A percentile compares a stretch with the other conserved stretches of the same genome.
Evolutionary conservation across 2,797 vertebrate species (phyloP).

Genomic region (Schizopygopsis pylzovi): DNA sequence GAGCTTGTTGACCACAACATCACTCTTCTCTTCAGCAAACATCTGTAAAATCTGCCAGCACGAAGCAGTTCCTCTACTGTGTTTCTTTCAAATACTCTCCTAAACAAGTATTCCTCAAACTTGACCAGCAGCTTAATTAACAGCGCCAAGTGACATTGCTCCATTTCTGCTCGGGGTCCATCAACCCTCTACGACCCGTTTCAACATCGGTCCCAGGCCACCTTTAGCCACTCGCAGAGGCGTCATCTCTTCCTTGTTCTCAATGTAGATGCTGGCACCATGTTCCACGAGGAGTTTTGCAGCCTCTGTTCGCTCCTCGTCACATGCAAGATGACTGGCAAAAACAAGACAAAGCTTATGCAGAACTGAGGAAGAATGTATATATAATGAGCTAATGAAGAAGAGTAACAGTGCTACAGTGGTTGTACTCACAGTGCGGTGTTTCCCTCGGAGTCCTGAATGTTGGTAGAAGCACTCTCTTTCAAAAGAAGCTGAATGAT

Average conservation of each 20-base stretch:
- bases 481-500: slow-evolving; percentile 93
- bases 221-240: slow-evolving; percentile 92
- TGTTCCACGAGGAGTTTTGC: slow-evolving; percentile 93
- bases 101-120: background rate
- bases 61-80: background rate
- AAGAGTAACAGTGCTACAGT: background rate
- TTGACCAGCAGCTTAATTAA: background rate
- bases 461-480: slow-evolving; percentile 91
- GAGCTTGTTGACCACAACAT: background rate
- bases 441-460: slow-evolving; percentile 95
- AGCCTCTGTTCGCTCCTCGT: slow-evolving; percentile 93
- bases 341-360: slow-evolving; percentile 16
- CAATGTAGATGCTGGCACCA: slow-evolving; percentile 95
- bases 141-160: slow-evolving; percentile 17
- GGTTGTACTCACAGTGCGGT: slow-evolving; percentile 89
- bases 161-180: slow-evolving; percentile 43
- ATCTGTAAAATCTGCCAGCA: background rate
- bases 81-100: background rate
- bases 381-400: background rate
- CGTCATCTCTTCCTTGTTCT: slow-evolving; percentile 97
- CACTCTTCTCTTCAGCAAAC: background rate
- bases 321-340: slow-evolving; percentile 93
- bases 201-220: slow-evolving; percentile 83
- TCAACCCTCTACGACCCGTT: slow-evolving; percentile 89
- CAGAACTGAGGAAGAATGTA: background rate